phyloP scores from a whole-genome alignment of 2,113 vertebrate genomes.

The Herpailurus yagouaroundi region DNA sequence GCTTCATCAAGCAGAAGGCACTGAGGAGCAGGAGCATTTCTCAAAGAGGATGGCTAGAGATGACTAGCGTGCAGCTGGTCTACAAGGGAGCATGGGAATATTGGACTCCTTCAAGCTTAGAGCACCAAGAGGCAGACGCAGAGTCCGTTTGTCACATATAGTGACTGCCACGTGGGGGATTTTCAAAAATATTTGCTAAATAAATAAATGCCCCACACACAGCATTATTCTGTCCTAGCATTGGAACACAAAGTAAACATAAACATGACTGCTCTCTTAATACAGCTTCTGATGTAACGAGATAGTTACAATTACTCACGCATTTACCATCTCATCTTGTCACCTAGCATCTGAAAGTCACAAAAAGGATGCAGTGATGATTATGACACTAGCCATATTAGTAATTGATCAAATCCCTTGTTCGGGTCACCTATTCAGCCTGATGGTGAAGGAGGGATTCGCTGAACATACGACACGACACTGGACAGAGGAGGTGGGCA shows the following conservation, averaged over 20 bases:
- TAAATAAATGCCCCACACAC: background rate
- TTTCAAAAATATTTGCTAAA: slow-evolving; percentile 18
- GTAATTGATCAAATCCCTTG: background rate
- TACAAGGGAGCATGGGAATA: background rate
- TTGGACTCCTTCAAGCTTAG: background rate
- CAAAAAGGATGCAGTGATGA: background rate
- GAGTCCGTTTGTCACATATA: background rate
- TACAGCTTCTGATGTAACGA: background rate
- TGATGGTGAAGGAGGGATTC: background rate
- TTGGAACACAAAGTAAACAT: background rate
- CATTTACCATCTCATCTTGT: background rate
- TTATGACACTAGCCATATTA: background rate
- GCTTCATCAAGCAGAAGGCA: background rate
- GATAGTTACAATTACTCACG: background rate
- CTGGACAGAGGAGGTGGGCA: background rate
- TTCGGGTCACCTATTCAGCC: background rate
- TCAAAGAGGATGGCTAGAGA: background rate
- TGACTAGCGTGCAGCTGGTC: background rate
- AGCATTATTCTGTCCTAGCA: background rate
- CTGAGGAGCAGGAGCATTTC: background rate
- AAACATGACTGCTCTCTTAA: background rate
- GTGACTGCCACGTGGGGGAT: background rate
- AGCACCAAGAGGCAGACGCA: background rate
- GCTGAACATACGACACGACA: background rate
- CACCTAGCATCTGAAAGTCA: background rate